Conservation (phyloP, 1,140 invertebrate genomes). For the Epicauta chinensis region DNA sequence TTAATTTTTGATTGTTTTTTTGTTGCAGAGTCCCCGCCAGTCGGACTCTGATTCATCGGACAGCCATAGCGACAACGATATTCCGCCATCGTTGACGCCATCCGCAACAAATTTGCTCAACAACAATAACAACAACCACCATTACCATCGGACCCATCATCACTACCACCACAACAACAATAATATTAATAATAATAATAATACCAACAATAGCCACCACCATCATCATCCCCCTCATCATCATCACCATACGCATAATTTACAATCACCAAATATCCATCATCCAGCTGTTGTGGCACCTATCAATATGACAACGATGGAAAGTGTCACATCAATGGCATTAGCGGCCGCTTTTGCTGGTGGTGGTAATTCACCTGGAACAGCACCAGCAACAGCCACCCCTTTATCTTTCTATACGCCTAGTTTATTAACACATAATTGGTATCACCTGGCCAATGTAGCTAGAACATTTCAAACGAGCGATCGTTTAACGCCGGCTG, state of each 20-base stretch:
- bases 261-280: constrained; percentile 3
- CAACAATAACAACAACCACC: constrained; percentile 34
- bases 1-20: neutral
- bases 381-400: constrained; percentile 19
- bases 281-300: constrained; percentile 17
- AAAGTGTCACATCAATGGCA: constrained; percentile 54
- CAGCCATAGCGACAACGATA: constrained; percentile 44
- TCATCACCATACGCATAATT: constrained; percentile 32
- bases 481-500: neutral
- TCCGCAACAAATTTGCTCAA: constrained; percentile 26
- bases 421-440: constrained; percentile 29
- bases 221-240: constrained; percentile 41
- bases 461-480: constrained; percentile 33
- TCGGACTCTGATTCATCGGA: constrained; percentile 55
- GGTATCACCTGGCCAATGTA: constrained; percentile 31
- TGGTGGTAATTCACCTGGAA: constrained; percentile 33
- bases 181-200: constrained; percentile 10
- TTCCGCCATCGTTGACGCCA: constrained; percentile 42
- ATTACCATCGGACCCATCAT: constrained; percentile 42
- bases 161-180: constrained; percentile 37
- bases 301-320: constrained; percentile 43
- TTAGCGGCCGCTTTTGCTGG: constrained; percentile 56
- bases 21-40: constrained; percentile 51
- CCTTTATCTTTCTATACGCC: constrained; percentile 36
- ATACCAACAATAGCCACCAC: too few relatives aligned